Conservation (phyloP, 2,888 invertebrate species). For the Trissolcus japonicus region DNA sequence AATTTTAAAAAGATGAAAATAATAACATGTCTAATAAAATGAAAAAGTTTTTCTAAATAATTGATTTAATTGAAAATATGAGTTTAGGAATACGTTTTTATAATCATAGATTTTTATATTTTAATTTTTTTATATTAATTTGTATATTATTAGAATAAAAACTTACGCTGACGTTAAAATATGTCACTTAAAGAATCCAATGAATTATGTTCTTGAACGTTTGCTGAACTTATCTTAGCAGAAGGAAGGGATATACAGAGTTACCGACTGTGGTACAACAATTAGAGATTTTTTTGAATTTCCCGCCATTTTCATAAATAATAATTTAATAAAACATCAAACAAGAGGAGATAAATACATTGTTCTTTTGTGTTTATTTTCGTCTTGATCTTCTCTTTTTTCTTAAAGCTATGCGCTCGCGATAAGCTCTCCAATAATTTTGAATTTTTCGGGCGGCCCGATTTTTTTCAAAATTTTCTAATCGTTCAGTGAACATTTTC, state of each 20-base stretch:
- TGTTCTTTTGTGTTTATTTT: slow-evolving; percentile 27
- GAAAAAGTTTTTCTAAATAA: background rate
- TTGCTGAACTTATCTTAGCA: background rate
- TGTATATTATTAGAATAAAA: background rate
- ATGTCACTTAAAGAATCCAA: slow-evolving; percentile 11
- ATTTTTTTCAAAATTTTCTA: slow-evolving; percentile 65
- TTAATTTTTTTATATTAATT: background rate
- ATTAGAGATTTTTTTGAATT: too few relatives aligned
- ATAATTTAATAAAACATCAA: background rate
- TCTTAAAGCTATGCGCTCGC: slow-evolving; percentile 58
- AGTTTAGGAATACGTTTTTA: background rate
- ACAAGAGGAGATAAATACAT: background rate
- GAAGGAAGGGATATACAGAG: background rate
- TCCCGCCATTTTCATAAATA: background rate
- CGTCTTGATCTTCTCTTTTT: slow-evolving; percentile 65
- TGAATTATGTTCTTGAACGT: background rate
- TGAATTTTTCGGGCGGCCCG: slow-evolving; percentile 70
- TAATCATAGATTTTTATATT: background rate
- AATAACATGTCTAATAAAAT: background rate
- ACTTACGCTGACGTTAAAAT: slow-evolving; percentile 5
- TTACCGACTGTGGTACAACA: background rate
- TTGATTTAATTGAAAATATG: background rate
- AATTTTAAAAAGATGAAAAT: background rate
- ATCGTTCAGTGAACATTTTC: slow-evolving; percentile 59
- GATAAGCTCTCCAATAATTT: slow-evolving; percentile 66